Evolutionary conservation across 92 coral and sea anemone genomes (phyloP).

Genomic region (Chrysogorgia sp.): DNA sequence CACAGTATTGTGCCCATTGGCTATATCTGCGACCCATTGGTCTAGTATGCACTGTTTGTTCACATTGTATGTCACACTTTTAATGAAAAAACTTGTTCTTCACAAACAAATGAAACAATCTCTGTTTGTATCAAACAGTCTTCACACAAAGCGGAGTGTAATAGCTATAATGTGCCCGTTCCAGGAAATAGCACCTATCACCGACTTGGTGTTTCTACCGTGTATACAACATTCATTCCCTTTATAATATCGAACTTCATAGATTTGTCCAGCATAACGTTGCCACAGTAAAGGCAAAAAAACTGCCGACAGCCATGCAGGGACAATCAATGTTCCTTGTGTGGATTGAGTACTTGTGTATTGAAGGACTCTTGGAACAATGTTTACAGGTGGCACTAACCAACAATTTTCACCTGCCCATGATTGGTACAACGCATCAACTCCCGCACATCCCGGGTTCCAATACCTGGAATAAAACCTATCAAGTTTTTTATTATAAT

Average conservation of each 20-base stretch:
- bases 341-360: neutral
- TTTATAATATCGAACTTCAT: conserved; percentile 16
- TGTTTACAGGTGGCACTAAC: conserved; percentile 25
- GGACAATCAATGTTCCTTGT: conserved; percentile 29
- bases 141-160: neutral
- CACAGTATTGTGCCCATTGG: too few species aligned
- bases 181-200: conserved; percentile 3
- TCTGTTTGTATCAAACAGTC: neutral
- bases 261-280: neutral
- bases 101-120: neutral
- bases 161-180: conserved; percentile 25
- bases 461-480: conserved; percentile 56
- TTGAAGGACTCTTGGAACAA: conserved; percentile 4
- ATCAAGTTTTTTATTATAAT: conserved; percentile 52
- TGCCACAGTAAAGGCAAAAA: conserved; percentile 43
- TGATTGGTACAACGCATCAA: conserved; percentile 29
- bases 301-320: conserved; percentile 36
- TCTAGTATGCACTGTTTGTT: neutral
- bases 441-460: conserved; percentile 64
- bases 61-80: too few species aligned
- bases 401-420: conserved; percentile 42
- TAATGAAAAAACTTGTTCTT: too few species aligned
- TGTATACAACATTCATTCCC: conserved; percentile 26
- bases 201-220: conserved; percentile 27
- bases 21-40: neutral